Conservation (phyloP, 2,113 vertebrate species). For the Ahaetulla prasina region DNA sequence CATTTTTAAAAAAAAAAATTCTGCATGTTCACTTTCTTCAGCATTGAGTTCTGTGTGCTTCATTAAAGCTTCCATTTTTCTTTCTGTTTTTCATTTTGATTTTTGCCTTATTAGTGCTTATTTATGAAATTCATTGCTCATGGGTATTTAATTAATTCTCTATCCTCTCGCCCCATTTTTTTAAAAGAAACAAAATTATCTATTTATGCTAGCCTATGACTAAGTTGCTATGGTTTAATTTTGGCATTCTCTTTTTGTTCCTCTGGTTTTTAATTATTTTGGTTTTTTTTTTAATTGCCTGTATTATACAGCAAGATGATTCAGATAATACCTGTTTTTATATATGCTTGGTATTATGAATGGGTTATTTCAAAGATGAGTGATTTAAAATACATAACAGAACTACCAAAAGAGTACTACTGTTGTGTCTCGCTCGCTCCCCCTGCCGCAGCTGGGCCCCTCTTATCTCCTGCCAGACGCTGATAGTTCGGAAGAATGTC, state of each 20-base stretch:
- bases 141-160: not conserved
- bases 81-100: not conserved
- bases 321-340: not conserved
- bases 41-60: not conserved
- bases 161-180: not conserved
- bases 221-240: conserved; percentile 12
- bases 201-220: conserved; percentile 6
- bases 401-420: not conserved
- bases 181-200: not conserved
- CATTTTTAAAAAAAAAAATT: not conserved
- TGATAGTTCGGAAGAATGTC: too few relatives aligned
- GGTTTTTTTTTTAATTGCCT: not conserved
- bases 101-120: not conserved
- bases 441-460: too few relatives aligned
- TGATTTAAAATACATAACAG: not conserved
- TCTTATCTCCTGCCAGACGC: too few relatives aligned
- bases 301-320: not conserved
- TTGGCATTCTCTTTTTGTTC: conserved; percentile 3
- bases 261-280: conserved; percentile 1
- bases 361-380: not conserved
- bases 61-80: not conserved
- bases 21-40: not conserved
- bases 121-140: conserved; percentile 3
- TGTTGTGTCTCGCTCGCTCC: too few relatives aligned
- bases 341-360: not conserved